Conservation (phyloP, 2,888 invertebrate genomes). For the Cordilura impudica region DNA sequence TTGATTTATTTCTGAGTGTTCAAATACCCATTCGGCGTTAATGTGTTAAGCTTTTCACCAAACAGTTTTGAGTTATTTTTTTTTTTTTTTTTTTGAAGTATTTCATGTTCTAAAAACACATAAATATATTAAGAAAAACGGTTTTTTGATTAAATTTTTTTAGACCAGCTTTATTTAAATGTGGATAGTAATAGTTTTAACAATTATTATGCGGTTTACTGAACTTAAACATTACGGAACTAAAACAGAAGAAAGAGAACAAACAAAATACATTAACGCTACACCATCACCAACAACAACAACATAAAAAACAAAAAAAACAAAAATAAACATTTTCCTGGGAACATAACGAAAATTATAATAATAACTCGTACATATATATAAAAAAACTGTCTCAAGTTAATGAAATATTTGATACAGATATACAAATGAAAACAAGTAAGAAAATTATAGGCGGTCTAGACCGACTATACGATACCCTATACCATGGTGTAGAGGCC, state of each 20-base stretch:
- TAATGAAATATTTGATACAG: constrained; percentile 13
- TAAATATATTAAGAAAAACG: neutral
- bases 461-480: too few species aligned
- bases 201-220: constrained; percentile 66
- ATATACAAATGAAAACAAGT: too few species aligned
- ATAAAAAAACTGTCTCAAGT: constrained; percentile 41
- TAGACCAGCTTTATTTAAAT: neutral
- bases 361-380: constrained; percentile 18
- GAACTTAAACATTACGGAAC: constrained; percentile 66
- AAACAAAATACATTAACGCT: constrained; percentile 8
- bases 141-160: neutral
- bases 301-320: constrained; percentile 7
- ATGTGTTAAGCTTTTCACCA: neutral
- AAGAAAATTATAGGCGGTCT: too few species aligned
- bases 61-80: neutral
- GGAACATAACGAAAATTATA: neutral
- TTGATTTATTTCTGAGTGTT: too few species aligned
- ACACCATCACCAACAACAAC: neutral
- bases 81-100: constrained; percentile 3
- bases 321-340: constrained; percentile 27
- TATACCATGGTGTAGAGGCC: too few species aligned
- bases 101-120: constrained; percentile 32
- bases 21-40: too few species aligned
- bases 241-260: constrained; percentile 31
- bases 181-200: constrained; percentile 33